Conservation (phyloP, 2,888 invertebrate genomes). For the Nymphalis urticae region DNA sequence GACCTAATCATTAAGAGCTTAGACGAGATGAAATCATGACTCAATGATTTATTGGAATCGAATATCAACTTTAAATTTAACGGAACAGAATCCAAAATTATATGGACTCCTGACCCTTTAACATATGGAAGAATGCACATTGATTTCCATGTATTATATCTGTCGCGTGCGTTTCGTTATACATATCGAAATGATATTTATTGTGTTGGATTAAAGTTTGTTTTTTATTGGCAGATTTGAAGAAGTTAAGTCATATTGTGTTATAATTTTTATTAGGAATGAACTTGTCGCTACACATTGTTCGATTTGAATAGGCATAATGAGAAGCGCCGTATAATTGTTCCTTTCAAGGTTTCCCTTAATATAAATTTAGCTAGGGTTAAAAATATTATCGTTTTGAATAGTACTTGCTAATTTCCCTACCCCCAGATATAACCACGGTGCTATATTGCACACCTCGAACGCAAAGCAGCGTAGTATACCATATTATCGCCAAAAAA, state of each 20-base stretch:
- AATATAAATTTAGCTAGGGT: constrained; percentile 8
- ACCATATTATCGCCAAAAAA: not conserved
- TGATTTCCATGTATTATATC: constrained; percentile 39
- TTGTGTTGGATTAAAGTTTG: not conserved
- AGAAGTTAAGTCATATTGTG: constrained; percentile 10
- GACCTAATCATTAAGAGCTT: constrained; percentile 42
- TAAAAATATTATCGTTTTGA: not conserved
- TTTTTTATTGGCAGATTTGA: constrained; percentile 8
- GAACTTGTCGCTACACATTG: constrained; percentile 44
- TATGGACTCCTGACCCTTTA: constrained; percentile 37
- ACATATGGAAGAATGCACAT: constrained; percentile 47
- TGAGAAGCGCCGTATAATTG: constrained; percentile 39
- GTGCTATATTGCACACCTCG: too few relatives aligned
- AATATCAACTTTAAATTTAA: constrained; percentile 36
- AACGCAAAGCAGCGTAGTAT: not conserved
- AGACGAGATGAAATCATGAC: constrained; percentile 37
- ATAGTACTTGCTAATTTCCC: too few relatives aligned
- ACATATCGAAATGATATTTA: constrained; percentile 26
- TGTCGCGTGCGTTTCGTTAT: constrained; percentile 15
- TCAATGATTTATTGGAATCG: constrained; percentile 22
- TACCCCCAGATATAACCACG: not conserved
- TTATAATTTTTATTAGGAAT: constrained; percentile 21
- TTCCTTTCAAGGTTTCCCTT: constrained; percentile 29
- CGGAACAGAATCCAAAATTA: constrained; percentile 44
- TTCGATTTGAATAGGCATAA: constrained; percentile 44